A percentile compares a stretch with the other conserved stretches of the same genome.
Conservation (phyloP, 2,113 vertebrate species). For the Psammodynastes pulverulentus region DNA sequence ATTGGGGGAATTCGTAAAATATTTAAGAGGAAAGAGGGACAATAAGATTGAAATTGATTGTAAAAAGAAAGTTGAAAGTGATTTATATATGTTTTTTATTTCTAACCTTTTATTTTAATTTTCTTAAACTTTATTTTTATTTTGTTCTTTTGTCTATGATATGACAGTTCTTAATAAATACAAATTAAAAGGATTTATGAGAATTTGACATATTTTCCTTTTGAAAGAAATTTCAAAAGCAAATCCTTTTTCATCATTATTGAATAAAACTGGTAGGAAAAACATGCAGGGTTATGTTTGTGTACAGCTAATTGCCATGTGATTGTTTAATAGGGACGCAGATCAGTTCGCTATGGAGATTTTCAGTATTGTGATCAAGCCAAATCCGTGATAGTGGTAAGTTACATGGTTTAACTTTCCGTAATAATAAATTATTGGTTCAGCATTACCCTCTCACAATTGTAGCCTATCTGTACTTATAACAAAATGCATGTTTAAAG, state of each 20-base stretch:
- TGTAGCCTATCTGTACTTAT: background rate
- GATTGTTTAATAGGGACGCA: slow-evolving; percentile 79
- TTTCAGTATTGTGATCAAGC: slow-evolving; percentile 95
- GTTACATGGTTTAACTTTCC: slow-evolving; percentile 48
- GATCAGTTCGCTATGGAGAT: slow-evolving; percentile 92
- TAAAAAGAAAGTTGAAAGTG: background rate
- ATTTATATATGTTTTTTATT: background rate
- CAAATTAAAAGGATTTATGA: background rate
- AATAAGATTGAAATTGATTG: background rate
- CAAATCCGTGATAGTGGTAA: slow-evolving; percentile 95
- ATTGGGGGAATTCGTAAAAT: background rate
- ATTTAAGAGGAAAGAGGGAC: background rate
- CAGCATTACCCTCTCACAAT: background rate
- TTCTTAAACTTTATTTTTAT: background rate
- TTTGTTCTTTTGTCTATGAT: background rate
- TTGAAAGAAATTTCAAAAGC: background rate
- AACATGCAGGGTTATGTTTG: background rate
- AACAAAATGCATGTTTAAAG: background rate
- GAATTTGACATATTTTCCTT: background rate
- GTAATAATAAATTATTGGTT: background rate
- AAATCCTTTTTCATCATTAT: background rate
- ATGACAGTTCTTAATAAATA: background rate
- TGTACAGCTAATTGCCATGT: slow-evolving; percentile 9
- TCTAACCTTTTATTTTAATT: background rate
- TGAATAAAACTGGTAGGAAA: background rate